These are phyloP conservation scores for Dolomedes plantarius DNA, from an alignment of 2,888 invertebrate species.

Conservation along the genomic window DNA sequence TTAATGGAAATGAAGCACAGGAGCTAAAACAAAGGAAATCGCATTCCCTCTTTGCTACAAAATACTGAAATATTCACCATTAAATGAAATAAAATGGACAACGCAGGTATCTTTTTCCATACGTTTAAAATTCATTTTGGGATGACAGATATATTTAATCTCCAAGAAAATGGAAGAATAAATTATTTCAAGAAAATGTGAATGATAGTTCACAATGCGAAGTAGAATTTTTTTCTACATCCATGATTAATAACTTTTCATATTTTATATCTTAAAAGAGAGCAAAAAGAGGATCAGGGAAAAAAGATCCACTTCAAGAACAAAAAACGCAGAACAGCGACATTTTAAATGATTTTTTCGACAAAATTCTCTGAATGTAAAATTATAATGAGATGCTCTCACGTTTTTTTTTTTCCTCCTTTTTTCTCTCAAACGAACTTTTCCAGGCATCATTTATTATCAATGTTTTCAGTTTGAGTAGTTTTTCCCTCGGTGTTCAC, in stretches of 20 bases:
- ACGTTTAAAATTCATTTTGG: constrained; percentile 22
- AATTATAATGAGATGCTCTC: constrained; percentile 25
- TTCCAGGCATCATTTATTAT: background rate
- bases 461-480: background rate
- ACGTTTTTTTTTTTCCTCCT: constrained; percentile 9
- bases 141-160: constrained; percentile 35
- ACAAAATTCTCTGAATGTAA: constrained; percentile 24
- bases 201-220: background rate
- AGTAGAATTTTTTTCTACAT: constrained; percentile 16
- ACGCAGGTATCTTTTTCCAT: too few relatives aligned
- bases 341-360: constrained; percentile 39
- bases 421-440: too few relatives aligned
- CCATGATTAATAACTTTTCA: constrained; percentile 58
- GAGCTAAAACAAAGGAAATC: background rate
- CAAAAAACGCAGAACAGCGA: constrained; percentile 19
- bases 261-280: constrained; percentile 37
- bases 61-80: too few relatives aligned
- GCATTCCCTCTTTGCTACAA: background rate
- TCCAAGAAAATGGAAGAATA: constrained; percentile 30
- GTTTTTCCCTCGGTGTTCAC: constrained; percentile 9
- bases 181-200: too few relatives aligned
- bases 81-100: too few relatives aligned
- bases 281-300: constrained; percentile 38
- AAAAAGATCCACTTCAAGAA: constrained; percentile 1
- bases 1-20: too few relatives aligned